phyloP scores from a whole-genome alignment of 2,797 vertebrate species.

The Ambastaia sidthimunki region DNA sequence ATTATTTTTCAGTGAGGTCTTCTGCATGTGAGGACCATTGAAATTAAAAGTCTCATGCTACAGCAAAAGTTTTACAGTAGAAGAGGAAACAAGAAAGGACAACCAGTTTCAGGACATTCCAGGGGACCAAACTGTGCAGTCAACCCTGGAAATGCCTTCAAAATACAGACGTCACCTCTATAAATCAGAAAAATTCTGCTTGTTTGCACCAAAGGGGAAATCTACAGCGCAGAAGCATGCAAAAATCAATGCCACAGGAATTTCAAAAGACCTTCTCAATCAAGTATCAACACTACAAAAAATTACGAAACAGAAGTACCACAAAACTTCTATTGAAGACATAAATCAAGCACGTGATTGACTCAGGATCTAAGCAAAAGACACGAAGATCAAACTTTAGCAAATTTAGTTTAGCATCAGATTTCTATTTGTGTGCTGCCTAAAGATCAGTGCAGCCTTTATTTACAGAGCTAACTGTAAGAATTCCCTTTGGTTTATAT shows the following conservation, averaged over 20 bases:
- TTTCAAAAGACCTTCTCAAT: not conserved
- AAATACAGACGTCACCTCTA: not conserved
- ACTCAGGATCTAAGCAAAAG: not conserved
- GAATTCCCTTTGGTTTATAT: conserved; percentile 5
- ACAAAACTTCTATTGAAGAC: conserved; percentile 5
- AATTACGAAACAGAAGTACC: not conserved
- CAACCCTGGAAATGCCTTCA: not conserved
- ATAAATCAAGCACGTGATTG: conserved; percentile 6
- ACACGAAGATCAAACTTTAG: not conserved
- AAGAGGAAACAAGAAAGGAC: not conserved
- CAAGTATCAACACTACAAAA: not conserved
- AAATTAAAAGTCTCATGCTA: not conserved
- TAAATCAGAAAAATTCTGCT: not conserved
- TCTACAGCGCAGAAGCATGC: not conserved
- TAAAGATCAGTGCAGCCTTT: conserved; percentile 2
- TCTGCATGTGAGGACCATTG: not conserved
- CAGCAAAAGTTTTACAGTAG: not conserved
- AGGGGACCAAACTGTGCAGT: not conserved
- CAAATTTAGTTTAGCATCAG: not conserved
- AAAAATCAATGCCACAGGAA: not conserved
- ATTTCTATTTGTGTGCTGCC: not conserved
- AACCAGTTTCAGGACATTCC: conserved; percentile 23
- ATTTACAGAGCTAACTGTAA: conserved; percentile 1
- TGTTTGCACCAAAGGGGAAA: conserved; percentile 11
- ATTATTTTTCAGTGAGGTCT: not conserved